Conservation (phyloP, 1,140 invertebrate species). For the Phortica variegata region DNA sequence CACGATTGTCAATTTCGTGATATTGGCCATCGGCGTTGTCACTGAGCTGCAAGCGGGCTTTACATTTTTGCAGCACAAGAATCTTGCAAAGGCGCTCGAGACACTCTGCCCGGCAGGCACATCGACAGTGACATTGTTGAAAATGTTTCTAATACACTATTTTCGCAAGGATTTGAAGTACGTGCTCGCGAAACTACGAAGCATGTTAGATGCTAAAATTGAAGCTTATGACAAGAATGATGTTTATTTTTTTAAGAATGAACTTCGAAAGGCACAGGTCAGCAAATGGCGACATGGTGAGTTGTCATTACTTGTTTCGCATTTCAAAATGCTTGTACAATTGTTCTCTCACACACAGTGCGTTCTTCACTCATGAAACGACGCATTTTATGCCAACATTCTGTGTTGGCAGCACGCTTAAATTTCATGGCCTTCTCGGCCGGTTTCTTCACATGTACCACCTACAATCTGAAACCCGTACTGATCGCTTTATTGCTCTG, state of each 20-base stretch:
- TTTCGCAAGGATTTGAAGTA: constrained; percentile 26
- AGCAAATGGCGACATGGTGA: no score
- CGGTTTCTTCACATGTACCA: constrained; percentile 32
- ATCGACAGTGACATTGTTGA: constrained; percentile 41
- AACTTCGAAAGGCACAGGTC: no score
- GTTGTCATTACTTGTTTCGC: no score
- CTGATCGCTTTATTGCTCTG: constrained; percentile 24
- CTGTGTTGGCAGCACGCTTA: constrained; percentile 27
- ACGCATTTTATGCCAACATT: constrained; percentile 12
- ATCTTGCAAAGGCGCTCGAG: constrained; percentile 32
- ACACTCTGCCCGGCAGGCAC: constrained; percentile 44
- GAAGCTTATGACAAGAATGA: not conserved
- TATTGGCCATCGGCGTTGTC: constrained; percentile 35
- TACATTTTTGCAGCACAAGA: not conserved
- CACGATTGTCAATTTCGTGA: constrained; percentile 20
- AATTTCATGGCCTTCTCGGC: constrained; percentile 40
- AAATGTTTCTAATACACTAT: constrained; percentile 35
- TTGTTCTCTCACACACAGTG: no score
- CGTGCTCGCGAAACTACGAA: constrained; percentile 10
- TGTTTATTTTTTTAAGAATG: no score
- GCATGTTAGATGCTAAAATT: constrained; percentile 16
- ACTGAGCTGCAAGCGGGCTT: constrained; percentile 40
- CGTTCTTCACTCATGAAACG: constrained; percentile 8
- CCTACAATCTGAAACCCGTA: constrained; percentile 39
- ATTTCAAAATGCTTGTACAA: no score